Evolutionary conservation across 2,888 invertebrate species (phyloP), one percentile per base, ranked within the genome.

Genomic region (Homarus gammarus): DNA sequence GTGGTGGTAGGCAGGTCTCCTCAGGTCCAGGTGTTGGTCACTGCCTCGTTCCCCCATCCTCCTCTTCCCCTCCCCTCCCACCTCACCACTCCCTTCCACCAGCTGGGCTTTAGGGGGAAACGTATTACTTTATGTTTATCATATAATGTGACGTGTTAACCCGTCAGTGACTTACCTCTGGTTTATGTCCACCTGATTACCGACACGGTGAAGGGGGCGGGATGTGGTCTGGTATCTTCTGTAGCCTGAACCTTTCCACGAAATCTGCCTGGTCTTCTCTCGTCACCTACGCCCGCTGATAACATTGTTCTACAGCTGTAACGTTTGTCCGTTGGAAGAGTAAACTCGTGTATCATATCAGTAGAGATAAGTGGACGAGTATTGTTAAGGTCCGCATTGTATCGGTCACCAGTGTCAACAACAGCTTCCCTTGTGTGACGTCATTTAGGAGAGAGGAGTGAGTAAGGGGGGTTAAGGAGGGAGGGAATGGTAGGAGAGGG

Each of bases 31-130:
- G 27, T 68, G 27, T 68, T 31, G n/a, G 27, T 68, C 73, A 0
- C 77, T 49, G 0, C n/a, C 77, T 27, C 77, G 22, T 12, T n/a
- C 77, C 51, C 40, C 81, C 64, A 5, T 40, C 40, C 38, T n/a
- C 38, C 64, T 22, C 38, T 1, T n/a, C 27, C 61, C 31, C 81
- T 81, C 81, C 27, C 82, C 36, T 36, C 61, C 82, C 68, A 0
- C n/a, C 82, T 38, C 22, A 6, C 31, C 33, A 10, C 78, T 31
- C 27, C 44, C 40, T 77, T 27, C n/a, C n/a, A n/a, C n/a, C n/a
- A n/a, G n/a, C n/a, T n/a, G n/a, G n/a, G n/a, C n/a, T n/a, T n/a
- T n/a, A n/a, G n/a, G n/a, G n/a, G n/a, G n/a, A n/a, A n/a, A n/a
- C n/a, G n/a, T n/a, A n/a, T n/a, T n/a, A n/a, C n/a, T n/a, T n/a